Percentiles rank a stretch among this genome's conserved stretches.
phyloP scores from a whole-genome alignment of 2,113 vertebrate species.

The Calidris pygmaea region DNA sequence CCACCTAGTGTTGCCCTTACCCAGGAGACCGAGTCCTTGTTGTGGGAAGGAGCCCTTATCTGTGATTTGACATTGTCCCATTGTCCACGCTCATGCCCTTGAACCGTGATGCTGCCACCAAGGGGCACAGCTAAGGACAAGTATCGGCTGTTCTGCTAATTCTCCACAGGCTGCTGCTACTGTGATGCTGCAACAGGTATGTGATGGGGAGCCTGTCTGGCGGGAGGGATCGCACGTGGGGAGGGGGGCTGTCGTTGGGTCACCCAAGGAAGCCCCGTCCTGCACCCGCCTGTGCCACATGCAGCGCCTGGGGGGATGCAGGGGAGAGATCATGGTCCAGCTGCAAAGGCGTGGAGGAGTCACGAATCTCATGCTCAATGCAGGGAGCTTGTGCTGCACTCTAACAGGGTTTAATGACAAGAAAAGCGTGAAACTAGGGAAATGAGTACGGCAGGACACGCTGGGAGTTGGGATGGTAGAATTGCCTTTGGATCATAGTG shows the following conservation, averaged over 20 bases:
- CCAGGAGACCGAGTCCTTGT: not conserved
- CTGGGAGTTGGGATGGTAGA: not conserved
- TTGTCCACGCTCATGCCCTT: not conserved
- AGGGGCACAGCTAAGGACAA: not conserved
- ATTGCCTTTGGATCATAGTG: not conserved
- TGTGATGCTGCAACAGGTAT: not conserved
- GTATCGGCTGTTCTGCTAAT: not conserved
- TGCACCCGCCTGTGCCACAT: fast-evolving
- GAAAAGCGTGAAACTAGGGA: not conserved
- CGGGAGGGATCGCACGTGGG: fast-evolving
- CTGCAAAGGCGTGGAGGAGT: not conserved
- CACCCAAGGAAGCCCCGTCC: not conserved
- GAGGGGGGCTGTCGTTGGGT: not conserved
- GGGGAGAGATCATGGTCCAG: not conserved
- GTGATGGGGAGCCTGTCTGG: fast-evolving
- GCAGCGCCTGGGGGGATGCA: not conserved
- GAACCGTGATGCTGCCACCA: fast-evolving
- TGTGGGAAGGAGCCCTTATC: not conserved
- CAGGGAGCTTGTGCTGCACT: not conserved
- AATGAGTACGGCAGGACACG: not conserved
- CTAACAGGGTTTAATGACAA: not conserved
- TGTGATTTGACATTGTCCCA: not conserved
- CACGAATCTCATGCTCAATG: not conserved
- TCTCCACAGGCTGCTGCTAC: fast-evolving
- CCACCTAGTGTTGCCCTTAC: not conserved